Evolutionary conservation across 2,113 vertebrate species (phyloP).

Genomic region (Notothenia coriiceps): DNA sequence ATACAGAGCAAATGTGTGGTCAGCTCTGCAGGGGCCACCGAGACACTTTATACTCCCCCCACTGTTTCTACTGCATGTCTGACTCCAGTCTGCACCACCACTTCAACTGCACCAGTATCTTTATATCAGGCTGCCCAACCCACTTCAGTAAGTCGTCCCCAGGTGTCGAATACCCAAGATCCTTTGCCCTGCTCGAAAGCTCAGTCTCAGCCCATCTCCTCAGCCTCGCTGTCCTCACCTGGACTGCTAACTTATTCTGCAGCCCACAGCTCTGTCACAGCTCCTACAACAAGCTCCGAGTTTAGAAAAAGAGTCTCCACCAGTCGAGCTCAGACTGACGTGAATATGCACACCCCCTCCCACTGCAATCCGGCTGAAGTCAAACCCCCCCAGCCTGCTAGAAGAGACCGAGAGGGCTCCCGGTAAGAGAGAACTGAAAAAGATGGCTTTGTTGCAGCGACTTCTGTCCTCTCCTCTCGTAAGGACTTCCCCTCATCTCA

Average conservation of each 20-base stretch:
- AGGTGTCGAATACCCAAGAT: conserved; percentile 34
- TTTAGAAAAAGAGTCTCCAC: conserved; percentile 64
- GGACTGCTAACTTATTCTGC: conserved; percentile 19
- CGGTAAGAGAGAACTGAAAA: conserved; percentile 64
- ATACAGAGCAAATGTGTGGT: conserved; percentile 49
- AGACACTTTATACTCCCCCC: conserved; percentile 7
- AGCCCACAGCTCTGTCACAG: conserved; percentile 36
- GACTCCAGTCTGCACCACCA: conserved; percentile 44
- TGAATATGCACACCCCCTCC: conserved; percentile 40
- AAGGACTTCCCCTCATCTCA: conserved; percentile 84
- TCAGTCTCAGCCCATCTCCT: conserved; percentile 36
- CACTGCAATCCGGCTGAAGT: conserved; percentile 59
- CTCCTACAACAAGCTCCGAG: conserved; percentile 60
- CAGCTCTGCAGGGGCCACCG: conserved; percentile 33
- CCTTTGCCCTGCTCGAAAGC: conserved; percentile 47
- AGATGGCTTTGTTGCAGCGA: conserved; percentile 44
- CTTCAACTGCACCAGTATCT: conserved; percentile 36
- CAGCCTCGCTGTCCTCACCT: conserved; percentile 36
- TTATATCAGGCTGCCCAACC: conserved; percentile 38
- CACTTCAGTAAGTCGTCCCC: conserved; percentile 45
- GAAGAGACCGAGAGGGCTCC: conserved; percentile 52
- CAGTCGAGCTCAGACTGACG: conserved; percentile 52
- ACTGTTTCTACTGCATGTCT: conserved; percentile 28
- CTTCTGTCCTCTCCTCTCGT: conserved; percentile 82
- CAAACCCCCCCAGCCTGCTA: conserved; percentile 56